Conservation (phyloP, 2,888 invertebrate genomes). For the Melipona bicolor region DNA sequence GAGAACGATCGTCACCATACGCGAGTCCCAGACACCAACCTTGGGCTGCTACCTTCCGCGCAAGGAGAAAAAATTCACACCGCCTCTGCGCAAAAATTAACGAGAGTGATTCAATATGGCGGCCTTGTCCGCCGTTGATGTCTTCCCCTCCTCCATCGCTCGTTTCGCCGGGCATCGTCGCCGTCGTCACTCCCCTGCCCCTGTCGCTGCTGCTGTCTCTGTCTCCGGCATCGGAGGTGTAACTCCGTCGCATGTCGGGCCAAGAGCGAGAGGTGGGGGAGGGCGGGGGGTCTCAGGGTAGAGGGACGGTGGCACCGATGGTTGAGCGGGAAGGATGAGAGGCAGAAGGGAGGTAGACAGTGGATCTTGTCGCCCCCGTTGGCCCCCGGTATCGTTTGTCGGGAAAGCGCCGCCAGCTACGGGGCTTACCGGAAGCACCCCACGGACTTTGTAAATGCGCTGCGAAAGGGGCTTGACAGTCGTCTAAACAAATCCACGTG, state of each 20-base stretch:
- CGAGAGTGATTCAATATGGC: conserved; percentile 88
- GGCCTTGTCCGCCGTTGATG: conserved; percentile 83
- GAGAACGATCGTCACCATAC: conserved; percentile 46
- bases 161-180: conserved; percentile 69
- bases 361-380: conserved; percentile 68
- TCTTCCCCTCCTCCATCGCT: conserved; percentile 59
- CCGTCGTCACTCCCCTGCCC: conserved; percentile 63
- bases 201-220: conserved; percentile 57
- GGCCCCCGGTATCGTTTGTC: conserved; percentile 67
- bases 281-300: neutral
- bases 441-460: conserved; percentile 77
- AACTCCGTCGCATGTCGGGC: conserved; percentile 21
- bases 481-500: conserved; percentile 78
- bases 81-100: conserved; percentile 85
- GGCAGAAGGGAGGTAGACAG: conserved; percentile 46
- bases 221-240: conserved; percentile 50
- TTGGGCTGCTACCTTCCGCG: conserved; percentile 62
- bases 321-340: neutral
- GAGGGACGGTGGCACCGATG: neutral
- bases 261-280: conserved; percentile 6
- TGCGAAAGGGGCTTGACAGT: conserved; percentile 66
- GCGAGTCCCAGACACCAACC: conserved; percentile 62
- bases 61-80: conserved; percentile 77
- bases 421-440: conserved; percentile 77
- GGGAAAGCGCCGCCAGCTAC: conserved; percentile 74